phyloP scores from a whole-genome alignment of 2,797 vertebrate species.

The Danio jaintianensis region DNA sequence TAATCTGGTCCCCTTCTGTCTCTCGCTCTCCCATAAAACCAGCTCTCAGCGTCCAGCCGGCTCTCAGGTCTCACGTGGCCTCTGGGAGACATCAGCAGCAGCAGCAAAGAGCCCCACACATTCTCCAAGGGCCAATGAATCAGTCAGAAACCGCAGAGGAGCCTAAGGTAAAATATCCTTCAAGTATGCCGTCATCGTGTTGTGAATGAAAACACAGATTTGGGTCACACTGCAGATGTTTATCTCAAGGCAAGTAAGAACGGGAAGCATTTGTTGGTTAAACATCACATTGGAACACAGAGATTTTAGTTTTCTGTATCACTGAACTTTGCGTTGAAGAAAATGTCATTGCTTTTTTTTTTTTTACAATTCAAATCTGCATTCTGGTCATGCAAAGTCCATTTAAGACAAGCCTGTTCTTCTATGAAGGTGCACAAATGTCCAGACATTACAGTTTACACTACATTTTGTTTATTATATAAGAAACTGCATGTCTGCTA shows the following conservation, averaged over 20 bases:
- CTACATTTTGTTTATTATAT: too few species aligned
- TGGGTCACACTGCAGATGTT: constrained; percentile 10
- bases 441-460: background rate
- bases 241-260: background rate
- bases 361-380: background rate
- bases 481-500: too few species aligned
- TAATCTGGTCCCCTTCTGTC: constrained; percentile 58
- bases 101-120: constrained; percentile 49
- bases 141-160: constrained; percentile 41
- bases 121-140: constrained; percentile 44
- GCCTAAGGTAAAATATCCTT: constrained; percentile 58
- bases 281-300: background rate
- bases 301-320: too few species aligned
- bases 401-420: background rate
- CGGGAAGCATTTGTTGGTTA: background rate
- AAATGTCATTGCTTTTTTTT: background rate
- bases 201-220: constrained; percentile 8
- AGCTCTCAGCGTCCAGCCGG: background rate
- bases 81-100: background rate
- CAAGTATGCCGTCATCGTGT: background rate
- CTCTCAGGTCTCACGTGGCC: constrained; percentile 28
- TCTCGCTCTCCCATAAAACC: constrained; percentile 56
- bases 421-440: background rate
- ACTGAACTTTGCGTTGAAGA: background rate
- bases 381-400: background rate